phyloP scores from a whole-genome alignment of 2,888 invertebrate species.

The Metellina segmentata region DNA sequence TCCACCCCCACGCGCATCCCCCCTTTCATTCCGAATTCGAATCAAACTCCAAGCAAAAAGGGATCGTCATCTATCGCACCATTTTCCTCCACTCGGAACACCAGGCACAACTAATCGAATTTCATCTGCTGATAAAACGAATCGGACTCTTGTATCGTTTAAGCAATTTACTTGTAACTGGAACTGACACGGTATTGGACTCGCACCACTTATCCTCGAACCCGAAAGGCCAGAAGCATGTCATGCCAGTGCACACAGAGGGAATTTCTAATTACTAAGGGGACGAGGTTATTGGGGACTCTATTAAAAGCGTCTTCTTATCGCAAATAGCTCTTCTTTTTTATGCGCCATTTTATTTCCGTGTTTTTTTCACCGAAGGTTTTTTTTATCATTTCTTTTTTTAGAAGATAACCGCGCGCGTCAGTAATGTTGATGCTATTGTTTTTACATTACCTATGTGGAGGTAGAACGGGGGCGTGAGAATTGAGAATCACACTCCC shows the following conservation, averaged over 20 bases:
- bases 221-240: background rate
- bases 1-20: background rate
- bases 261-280: constrained; percentile 48
- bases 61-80: background rate
- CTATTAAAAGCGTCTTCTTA: constrained; percentile 28
- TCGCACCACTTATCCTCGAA: background rate
- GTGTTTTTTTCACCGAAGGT: background rate
- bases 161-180: constrained; percentile 14
- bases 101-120: constrained; percentile 12
- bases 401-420: background rate
- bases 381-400: constrained; percentile 5
- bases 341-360: background rate
- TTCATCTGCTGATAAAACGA: background rate
- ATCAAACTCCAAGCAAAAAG: background rate
- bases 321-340: constrained; percentile 20
- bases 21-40: background rate
- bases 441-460: constrained; percentile 12
- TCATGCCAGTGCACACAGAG: constrained; percentile 10
- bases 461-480: background rate
- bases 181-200: constrained; percentile 5
- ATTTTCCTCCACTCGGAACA: background rate
- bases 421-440: background rate
- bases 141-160: constrained; percentile 9
- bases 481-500: background rate
- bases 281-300: constrained; percentile 20